Percentiles rank a stretch among this genome's conserved stretches.
Evolutionary conservation across 2,113 vertebrate species (phyloP).

Genomic region (Malaclemys terrapin): DNA sequence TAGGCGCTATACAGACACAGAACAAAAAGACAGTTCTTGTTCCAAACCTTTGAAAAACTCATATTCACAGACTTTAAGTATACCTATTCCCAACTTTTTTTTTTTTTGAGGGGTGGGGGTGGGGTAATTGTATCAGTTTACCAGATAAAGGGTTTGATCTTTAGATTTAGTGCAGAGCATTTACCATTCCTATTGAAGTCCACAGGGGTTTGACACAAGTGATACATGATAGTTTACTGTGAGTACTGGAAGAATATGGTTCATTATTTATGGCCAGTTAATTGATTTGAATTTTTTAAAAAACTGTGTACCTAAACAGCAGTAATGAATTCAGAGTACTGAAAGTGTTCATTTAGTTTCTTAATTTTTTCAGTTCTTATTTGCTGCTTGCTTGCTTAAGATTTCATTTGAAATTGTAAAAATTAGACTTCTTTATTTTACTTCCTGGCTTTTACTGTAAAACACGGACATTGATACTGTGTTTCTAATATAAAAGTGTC

Average conservation of each 20-base stretch:
- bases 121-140: not conserved
- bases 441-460: slow-evolving; percentile 31
- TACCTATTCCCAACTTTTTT: not conserved
- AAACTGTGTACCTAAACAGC: not conserved
- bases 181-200: not conserved
- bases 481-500: slow-evolving; percentile 4
- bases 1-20: not conserved
- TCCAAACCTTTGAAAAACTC: not conserved
- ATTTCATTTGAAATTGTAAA: not conserved
- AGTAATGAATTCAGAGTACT: not conserved
- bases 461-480: slow-evolving; percentile 37
- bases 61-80: not conserved
- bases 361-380: not conserved
- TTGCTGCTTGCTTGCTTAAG: not conserved
- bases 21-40: not conserved
- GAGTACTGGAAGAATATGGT: not conserved
- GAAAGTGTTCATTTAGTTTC: not conserved
- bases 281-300: not conserved
- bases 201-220: not conserved
- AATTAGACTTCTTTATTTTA: slow-evolving; percentile 1
- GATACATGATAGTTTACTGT: not conserved
- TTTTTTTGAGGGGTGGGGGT: not conserved
- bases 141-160: not conserved
- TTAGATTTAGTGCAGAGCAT: not conserved
- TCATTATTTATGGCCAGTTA: not conserved